These are phyloP conservation scores for Amphiprion ocellaris DNA, from an alignment of 2,113 vertebrate species.

Conservation along the genomic window DNA sequence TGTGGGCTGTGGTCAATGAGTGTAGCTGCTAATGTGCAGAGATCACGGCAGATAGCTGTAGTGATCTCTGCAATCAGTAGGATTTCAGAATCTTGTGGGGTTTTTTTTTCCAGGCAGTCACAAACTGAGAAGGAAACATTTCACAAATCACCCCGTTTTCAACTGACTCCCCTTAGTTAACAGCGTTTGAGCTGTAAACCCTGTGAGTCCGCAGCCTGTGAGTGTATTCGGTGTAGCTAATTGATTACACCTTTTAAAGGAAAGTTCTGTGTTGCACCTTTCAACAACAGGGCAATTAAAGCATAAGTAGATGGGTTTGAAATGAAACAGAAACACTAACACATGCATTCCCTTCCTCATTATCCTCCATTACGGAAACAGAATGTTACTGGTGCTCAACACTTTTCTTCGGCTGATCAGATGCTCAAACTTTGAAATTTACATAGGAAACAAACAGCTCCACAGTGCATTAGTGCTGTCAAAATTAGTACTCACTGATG, in stretches of 20 bases:
- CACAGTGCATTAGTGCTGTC: not conserved
- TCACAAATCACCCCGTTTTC: too few species aligned
- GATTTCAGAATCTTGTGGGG: too few species aligned
- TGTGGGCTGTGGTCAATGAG: constrained; percentile 43
- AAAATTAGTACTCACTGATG: not conserved
- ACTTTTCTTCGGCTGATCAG: not conserved
- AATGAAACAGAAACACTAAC: constrained; percentile 14
- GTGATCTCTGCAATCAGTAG: too few species aligned
- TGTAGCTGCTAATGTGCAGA: constrained; percentile 35
- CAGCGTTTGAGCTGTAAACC: constrained; percentile 12
- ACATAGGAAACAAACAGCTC: constrained; percentile 7
- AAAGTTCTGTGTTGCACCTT: constrained; percentile 9
- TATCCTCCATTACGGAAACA: constrained; percentile 17
- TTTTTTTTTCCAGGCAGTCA: not conserved
- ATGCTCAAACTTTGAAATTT: not conserved
- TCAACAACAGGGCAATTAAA: constrained; percentile 25
- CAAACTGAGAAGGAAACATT: constrained; percentile 1
- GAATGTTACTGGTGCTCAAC: not conserved
- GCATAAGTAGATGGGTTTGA: constrained; percentile 4
- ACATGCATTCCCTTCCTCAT: not conserved
- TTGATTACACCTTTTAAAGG: constrained; percentile 3
- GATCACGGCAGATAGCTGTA: constrained; percentile 16
- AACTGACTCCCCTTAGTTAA: not conserved
- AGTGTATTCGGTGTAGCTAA: constrained; percentile 10
- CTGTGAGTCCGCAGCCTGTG: not conserved